phyloP scores from a whole-genome alignment of 2,888 invertebrate species.

The Cyrtodaria siliqua region DNA sequence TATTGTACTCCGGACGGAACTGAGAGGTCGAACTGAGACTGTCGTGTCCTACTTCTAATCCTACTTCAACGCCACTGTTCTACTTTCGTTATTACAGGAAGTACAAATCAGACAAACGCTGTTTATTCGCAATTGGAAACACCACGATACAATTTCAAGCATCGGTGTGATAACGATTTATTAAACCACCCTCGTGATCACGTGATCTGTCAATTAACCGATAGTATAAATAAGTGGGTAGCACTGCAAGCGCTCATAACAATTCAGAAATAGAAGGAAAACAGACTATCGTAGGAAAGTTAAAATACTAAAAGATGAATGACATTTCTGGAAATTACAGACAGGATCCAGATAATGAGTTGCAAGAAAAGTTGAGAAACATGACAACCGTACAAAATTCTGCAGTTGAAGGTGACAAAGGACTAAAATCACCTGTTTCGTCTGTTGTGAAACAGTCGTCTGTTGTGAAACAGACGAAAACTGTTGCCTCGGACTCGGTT shows the following conservation, averaged over 20 bases:
- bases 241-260: background rate
- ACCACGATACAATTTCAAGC: background rate
- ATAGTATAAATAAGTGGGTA: constrained; percentile 26
- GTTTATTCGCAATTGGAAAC: too few relatives aligned
- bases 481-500: background rate
- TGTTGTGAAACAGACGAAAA: constrained; percentile 25
- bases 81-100: constrained; percentile 15
- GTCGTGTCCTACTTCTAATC: too few relatives aligned
- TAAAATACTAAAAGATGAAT: constrained; percentile 28
- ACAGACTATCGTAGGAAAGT: background rate
- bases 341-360: constrained; percentile 49
- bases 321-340: constrained; percentile 10
- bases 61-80: too few relatives aligned
- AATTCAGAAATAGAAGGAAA: background rate
- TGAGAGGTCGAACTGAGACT: too few relatives aligned
- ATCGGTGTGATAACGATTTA: background rate
- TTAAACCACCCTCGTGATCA: constrained; percentile 20
- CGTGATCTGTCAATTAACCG: constrained; percentile 21
- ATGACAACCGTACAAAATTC: constrained; percentile 60
- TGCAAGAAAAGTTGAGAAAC: constrained; percentile 70
- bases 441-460: too few relatives aligned
- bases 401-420: constrained; percentile 36
- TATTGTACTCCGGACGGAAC: too few relatives aligned
- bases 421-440: constrained; percentile 31
- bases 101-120: constrained; percentile 6